Base-by-base conservation (phyloP, 1,140 invertebrate species). In the Argopecten irradians region DNA sequence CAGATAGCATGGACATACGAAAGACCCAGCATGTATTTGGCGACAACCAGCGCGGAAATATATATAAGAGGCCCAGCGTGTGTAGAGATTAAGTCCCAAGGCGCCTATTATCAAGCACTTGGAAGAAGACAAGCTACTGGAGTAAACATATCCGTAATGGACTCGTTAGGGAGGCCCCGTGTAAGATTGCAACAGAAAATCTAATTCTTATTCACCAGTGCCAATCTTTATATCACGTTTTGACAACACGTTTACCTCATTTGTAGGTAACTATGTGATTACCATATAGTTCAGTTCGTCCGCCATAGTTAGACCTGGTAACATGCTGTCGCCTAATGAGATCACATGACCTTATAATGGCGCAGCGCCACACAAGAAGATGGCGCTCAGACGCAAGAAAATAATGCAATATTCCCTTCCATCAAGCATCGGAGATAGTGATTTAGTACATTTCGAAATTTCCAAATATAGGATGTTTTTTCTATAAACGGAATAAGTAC, bases 171-270 rank as follows among this genome's bases (percentile, higher is more conserved):
- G 22, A 8, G 22, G n/a, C 55, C 55, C n/a, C 55, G 55, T 71
- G 55, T n/a, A 71, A 3, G 5, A 22, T 71, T 71, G 55, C 22
- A 11, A 71, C 22, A 71, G 55, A 71, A 71, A 71, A 71, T 71
- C 55, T 5, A 71, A 71, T 71, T 71, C 55, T 71, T 71, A 5
- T n/a, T n/a, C 55, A 71, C 55, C 55, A 71, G n/a, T 71, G 55
- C 55, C 55, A 71, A 71, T 71, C 55, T 71, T 71, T 71, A 71
- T 1, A 71, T 71, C 55, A 71, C 55, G 55, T 71, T 71, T 28
- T 71, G 55, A 71, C 55, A 71, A 71, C 55, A 71, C 55, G n/a
- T 71, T 71, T 71, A 71, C 22, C 55, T n/a, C 55, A 71, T 28
- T 71, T 5, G 55, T 71, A 71, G 22, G 55, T 71, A 71, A 71